Percentiles rank a stretch among this genome's conserved stretches.
Evolutionary conservation across 2,888 invertebrate species (phyloP).

Genomic region (Formica aserva): DNA sequence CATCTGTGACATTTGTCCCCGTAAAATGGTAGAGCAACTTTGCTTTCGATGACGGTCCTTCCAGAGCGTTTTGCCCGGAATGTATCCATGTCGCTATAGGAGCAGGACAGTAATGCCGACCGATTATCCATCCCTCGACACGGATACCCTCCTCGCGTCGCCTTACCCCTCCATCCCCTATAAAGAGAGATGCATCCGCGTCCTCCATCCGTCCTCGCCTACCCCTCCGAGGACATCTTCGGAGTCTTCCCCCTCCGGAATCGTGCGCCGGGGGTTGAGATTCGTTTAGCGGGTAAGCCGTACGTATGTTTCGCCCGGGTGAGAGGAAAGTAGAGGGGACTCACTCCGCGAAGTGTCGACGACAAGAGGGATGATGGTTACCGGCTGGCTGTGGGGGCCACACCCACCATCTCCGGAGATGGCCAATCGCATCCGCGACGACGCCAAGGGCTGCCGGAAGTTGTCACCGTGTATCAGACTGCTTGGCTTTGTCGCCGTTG

Average conservation of each 20-base stretch:
- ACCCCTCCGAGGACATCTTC: constrained; percentile 59
- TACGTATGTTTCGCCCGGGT: constrained; percentile 74
- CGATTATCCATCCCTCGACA: constrained; percentile 82
- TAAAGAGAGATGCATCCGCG: constrained; percentile 39
- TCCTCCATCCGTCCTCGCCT: constrained; percentile 40
- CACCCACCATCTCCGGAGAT: constrained; percentile 78
- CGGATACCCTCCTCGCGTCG: constrained; percentile 70
- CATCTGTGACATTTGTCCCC: neutral
- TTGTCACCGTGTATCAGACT: constrained; percentile 72
- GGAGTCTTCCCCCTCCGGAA: constrained; percentile 46
- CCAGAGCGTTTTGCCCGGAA: constrained; percentile 16
- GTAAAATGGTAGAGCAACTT: constrained; percentile 1
- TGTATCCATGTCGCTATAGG: neutral
- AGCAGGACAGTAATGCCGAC: constrained; percentile 76
- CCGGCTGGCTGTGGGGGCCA: constrained; percentile 68
- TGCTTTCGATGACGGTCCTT: neutral
- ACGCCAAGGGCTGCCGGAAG: constrained; percentile 73
- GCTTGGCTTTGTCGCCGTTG: constrained; percentile 63
- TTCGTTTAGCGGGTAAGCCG: constrained; percentile 75
- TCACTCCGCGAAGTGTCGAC: constrained; percentile 68
- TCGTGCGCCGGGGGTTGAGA: constrained; percentile 58
- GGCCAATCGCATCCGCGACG: constrained; percentile 72
- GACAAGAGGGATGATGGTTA: constrained; percentile 74
- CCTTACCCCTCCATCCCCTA: constrained; percentile 63
- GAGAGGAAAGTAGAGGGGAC: constrained; percentile 77